Conservation (phyloP, 2,888 invertebrate species). For the Rhamphomyia laevipes region DNA sequence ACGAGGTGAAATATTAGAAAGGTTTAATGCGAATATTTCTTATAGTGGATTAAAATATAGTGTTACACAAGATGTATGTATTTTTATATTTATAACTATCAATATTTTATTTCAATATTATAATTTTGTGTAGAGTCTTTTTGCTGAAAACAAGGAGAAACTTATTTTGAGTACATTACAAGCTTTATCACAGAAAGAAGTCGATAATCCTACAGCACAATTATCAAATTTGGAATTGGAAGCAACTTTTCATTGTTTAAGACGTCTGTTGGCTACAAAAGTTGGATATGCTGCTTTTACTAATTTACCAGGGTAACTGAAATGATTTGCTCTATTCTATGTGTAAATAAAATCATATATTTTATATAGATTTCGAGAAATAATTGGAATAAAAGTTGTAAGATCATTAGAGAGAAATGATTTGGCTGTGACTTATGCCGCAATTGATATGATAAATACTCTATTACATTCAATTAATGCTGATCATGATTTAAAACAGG, state of each 20-base stretch:
- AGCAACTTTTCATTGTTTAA: constrained; percentile 88
- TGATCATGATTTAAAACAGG: constrained; percentile 92
- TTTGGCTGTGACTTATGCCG: constrained; percentile 87
- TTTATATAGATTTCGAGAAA: constrained; percentile 72
- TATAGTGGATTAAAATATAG: constrained; percentile 96
- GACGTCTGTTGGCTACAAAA: constrained; percentile 91
- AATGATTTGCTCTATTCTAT: neutral
- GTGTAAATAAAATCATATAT: neutral
- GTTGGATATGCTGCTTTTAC: constrained; percentile 96
- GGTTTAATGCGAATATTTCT: constrained; percentile 96
- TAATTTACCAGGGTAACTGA: constrained; percentile 67
- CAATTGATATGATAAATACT: constrained; percentile 93
- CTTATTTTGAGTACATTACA: constrained; percentile 84
- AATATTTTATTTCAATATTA: neutral
- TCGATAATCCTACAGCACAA: constrained; percentile 45
- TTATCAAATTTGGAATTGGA: constrained; percentile 67
- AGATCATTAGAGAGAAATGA: constrained; percentile 77
- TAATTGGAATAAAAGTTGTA: constrained; percentile 86
- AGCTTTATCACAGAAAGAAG: constrained; percentile 63
- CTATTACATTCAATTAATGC: constrained; percentile 98
- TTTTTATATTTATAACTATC: constrained; percentile 34
- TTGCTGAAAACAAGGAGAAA: constrained; percentile 97
- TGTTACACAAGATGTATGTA: constrained; percentile 85
- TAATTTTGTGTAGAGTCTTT: constrained; percentile 62
- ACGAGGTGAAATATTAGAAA: constrained; percentile 68